These are phyloP conservation scores for Rambutsinella grinnellia DNA, from an alignment of 2,888 invertebrate genomes.

Conservation along the genomic window DNA sequence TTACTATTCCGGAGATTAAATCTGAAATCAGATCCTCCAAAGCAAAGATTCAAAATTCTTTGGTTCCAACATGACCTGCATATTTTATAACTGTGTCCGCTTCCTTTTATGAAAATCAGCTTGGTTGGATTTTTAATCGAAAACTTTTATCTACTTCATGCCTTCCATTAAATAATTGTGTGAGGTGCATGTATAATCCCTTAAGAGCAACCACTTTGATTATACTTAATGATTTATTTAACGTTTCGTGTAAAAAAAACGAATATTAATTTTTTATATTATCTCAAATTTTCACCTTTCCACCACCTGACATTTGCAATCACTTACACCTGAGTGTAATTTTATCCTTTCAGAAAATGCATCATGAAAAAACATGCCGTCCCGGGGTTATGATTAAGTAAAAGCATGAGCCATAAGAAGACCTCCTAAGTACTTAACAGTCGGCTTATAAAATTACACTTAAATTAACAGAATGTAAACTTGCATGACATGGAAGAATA, in stretches of 20 bases:
- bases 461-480: slow-evolving; percentile 38
- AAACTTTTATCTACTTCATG: no score
- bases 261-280: neutral
- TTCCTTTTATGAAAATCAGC: no score
- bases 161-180: neutral
- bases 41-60: neutral
- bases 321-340: neutral
- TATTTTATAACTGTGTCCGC: neutral
- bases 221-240: slow-evolving; percentile 8
- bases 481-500: slow-evolving; percentile 35
- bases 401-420: neutral
- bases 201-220: neutral
- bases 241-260: neutral
- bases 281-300: slow-evolving; percentile 18
- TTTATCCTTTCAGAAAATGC: neutral
- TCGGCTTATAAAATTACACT: slow-evolving; percentile 14
- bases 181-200: neutral
- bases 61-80: neutral
- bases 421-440: neutral
- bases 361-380: neutral
- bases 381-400: neutral
- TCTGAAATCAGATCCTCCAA: neutral
- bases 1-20: neutral
- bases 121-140: no score
- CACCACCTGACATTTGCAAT: neutral